Base-by-base conservation (phyloP, 2,888 invertebrate species). In the Amblyjoppa proteus region DNA sequence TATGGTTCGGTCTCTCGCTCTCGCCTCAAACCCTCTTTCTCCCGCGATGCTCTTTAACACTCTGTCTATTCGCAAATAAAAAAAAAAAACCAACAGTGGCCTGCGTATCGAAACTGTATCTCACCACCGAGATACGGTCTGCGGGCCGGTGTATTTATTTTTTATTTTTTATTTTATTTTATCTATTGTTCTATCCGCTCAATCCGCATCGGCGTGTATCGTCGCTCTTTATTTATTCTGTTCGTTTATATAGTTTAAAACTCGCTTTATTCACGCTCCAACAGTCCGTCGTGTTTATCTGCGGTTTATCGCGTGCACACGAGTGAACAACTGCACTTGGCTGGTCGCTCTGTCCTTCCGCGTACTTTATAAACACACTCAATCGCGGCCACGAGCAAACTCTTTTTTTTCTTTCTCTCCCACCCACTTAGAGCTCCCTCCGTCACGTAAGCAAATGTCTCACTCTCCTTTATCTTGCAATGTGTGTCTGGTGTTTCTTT, bases 321-420 rank as follows among this genome's bases (percentile, higher is more conserved):
- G 61, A 64, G 16, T 64, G 61, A 64, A 58, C 58, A 25, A 64
- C 34, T 64, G 61, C 61, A 64, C 61, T 64, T 64, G 31, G 31
- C 61, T 64, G 61, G 61, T 64, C 31, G 34, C 77, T 68, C 77
- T 28, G 41, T 53, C 34, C 53, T 7, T 13, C 31, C 13, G 51
- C 28, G 51, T 68, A 76, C 53, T 76, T 38, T 49, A 49, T 68
- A 76, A 76, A 76, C 76, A 76, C 66, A 76, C 66, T 76, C 66
- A 25, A 68, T 76, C 53, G 51, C 34, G 61, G 20, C 51, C 66
- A 76, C 75, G 51, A 45, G 25, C 74, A 38, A 76, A 45, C 41
- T 53, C 41, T 16, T 34, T n/a, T 56, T 20, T 58, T 64, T 16
- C n/a, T n/a, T 56, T n/a, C 20, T 20, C 20, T 56, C 61, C 61